Conservation (phyloP, 1,140 invertebrate genomes). For the Drosophila rhopaloa region DNA sequence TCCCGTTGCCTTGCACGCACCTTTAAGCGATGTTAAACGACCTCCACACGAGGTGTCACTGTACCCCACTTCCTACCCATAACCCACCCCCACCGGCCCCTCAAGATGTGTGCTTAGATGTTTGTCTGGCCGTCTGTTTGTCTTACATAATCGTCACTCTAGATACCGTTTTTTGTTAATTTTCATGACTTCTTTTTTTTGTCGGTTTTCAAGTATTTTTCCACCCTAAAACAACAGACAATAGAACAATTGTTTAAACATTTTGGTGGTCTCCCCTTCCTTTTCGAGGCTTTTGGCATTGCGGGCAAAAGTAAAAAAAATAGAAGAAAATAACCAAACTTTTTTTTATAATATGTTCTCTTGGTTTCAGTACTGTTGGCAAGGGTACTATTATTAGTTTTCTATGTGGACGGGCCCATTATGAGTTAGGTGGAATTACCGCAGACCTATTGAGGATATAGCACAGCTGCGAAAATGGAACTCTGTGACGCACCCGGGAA, state of each 20-base stretch:
- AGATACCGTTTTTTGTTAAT: slow-evolving; percentile 61
- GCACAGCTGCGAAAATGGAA: slow-evolving; percentile 54
- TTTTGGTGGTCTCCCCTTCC: slow-evolving; percentile 32
- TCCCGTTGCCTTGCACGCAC: slow-evolving; percentile 60
- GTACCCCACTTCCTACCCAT: neutral
- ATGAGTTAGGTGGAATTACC: slow-evolving; percentile 68
- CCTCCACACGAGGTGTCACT: slow-evolving; percentile 63
- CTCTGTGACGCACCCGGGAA: slow-evolving; percentile 54
- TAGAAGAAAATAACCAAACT: slow-evolving; percentile 18
- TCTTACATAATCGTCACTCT: slow-evolving; percentile 82
- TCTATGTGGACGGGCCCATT: slow-evolving; percentile 16
- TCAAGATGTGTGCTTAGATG: slow-evolving; percentile 65
- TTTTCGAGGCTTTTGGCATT: slow-evolving; percentile 65
- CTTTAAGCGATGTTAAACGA: slow-evolving; percentile 46
- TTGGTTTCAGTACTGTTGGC: slow-evolving; percentile 17
- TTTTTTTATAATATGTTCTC: slow-evolving; percentile 32
- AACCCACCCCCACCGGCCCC: neutral
- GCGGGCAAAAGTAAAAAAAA: slow-evolving; percentile 42
- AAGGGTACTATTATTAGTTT: slow-evolving; percentile 36
- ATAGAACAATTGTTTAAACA: slow-evolving; percentile 84
- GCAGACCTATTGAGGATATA: slow-evolving; percentile 12
- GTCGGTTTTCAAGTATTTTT: slow-evolving; percentile 52
- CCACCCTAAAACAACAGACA: slow-evolving; percentile 72
- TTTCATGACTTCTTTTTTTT: slow-evolving; percentile 38
- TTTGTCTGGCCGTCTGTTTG: slow-evolving; percentile 69